phyloP scores from a whole-genome alignment of 2,797 vertebrate species.

The Neomorphus geoffroyi region DNA sequence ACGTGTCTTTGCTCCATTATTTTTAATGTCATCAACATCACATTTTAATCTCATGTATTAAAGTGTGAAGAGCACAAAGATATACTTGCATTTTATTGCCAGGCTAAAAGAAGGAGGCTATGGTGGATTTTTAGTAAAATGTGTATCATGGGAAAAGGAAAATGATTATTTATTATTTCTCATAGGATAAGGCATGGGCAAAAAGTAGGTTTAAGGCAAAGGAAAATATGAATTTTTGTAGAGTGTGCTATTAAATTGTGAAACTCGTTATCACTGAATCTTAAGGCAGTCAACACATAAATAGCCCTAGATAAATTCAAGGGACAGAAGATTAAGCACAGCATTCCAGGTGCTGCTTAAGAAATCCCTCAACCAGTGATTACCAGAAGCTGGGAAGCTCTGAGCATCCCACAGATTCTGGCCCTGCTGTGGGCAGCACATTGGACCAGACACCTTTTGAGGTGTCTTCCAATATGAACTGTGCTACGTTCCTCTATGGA shows the following conservation, averaged over 20 bases:
- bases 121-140: background rate
- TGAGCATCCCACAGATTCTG: background rate
- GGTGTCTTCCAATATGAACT: background rate
- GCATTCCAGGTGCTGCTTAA: background rate
- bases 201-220: background rate
- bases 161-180: background rate
- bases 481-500: background rate
- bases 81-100: background rate
- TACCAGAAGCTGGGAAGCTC: background rate
- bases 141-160: background rate
- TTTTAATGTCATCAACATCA: slow-evolving; percentile 20
- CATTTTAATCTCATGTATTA: slow-evolving; percentile 10
- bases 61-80: background rate
- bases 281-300: background rate
- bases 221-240: background rate
- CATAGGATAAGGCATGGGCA: background rate
- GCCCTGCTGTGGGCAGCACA: background rate
- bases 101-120: background rate
- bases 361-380: background rate
- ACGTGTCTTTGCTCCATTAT: slow-evolving; percentile 12
- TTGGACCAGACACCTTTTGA: background rate
- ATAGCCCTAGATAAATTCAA: background rate
- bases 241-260: background rate
- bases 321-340: background rate
- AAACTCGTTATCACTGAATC: background rate